These are phyloP conservation scores for Trichonephila clavipes DNA, from an alignment of 1,140 invertebrate species.

Conservation along the genomic window DNA sequence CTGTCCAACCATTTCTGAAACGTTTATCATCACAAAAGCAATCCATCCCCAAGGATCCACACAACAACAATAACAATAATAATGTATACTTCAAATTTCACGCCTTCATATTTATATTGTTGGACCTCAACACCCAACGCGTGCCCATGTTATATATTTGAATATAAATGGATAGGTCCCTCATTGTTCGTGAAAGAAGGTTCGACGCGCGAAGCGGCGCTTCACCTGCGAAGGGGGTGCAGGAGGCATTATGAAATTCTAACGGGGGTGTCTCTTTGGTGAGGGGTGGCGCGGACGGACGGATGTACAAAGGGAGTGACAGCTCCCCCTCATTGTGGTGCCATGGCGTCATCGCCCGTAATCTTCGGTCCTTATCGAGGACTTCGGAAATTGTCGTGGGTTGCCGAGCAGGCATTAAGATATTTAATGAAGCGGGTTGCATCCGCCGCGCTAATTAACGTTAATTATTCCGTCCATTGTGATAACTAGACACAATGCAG, in stretches of 20 bases:
- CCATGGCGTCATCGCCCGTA: constrained; percentile 51
- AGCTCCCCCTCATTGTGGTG: constrained; percentile 2
- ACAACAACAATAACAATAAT: neutral
- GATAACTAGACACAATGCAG: constrained; percentile 66
- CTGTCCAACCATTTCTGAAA: neutral
- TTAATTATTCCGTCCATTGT: constrained; percentile 74
- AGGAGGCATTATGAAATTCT: neutral
- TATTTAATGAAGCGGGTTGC: constrained; percentile 71
- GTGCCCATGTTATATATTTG: constrained; percentile 32
- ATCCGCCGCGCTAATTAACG: constrained; percentile 73
- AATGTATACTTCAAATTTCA: neutral
- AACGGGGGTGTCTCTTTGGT: neutral
- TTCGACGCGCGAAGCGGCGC: neutral
- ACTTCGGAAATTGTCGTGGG: constrained; percentile 70
- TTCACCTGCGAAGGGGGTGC: constrained; percentile 20
- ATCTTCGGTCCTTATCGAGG: constrained; percentile 72
- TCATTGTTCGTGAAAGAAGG: constrained; percentile 46
- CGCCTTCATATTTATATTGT: constrained; percentile 21
- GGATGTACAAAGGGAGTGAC: constrained; percentile 62
- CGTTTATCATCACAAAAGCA: neutral
- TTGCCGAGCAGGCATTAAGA: constrained; percentile 66
- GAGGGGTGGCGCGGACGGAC: neutral
- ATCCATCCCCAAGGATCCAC: neutral
- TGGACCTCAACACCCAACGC: neutral
- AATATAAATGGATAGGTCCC: constrained; percentile 57